Base-by-base conservation (phyloP, 1,140 invertebrate species). In the Macrosteles quadrilineatus region DNA sequence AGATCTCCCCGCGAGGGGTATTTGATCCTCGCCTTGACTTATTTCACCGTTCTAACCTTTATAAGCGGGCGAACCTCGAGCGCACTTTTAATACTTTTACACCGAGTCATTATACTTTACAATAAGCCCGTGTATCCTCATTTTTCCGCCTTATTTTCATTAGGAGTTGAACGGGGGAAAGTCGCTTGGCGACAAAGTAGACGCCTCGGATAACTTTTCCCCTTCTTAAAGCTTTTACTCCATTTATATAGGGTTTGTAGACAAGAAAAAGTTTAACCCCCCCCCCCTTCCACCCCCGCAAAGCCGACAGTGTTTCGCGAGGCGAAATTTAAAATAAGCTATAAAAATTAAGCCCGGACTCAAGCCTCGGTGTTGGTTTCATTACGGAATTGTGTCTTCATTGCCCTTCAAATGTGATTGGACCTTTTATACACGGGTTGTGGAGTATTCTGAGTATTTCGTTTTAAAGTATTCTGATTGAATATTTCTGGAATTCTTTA, bases 101-200 rank as follows among this genome's bases (percentile, higher is more conserved):
- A 71, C 69, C 31, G 64, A 62, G 69, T 71, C 69, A 71, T 71
- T 71, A 71, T 66, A 71, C 69, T 71, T 71, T 71, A 71, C 69
- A 71, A 71, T 71, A 71, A 71, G 69, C 40, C 53, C 69, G 47
- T 71, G 69, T 71, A 71, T 67, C 57, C 69, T 50, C 63, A 40
- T 67, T 71, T 70, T 71, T 66, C 65, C 69, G 64, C 65, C 53
- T 65, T 71, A 57, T 67, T 71, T 71, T 71, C 69, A 71, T 71
- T 71, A 71, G 47, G 21, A 30, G 1, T 21, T n/a, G 25, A 25
- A 29, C 53, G 6, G 47, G 62, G n/a, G 50, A 12, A 25, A 53
- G 63, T 43, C 19, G 23, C 63, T 40, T 21, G 63, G 63, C 23
- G 63, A 66, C 63, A 66, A 66, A 66, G 23, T 66, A 66, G 63